phyloP scores from a whole-genome alignment of 2,888 invertebrate species.

The Ophion ventricosus region DNA sequence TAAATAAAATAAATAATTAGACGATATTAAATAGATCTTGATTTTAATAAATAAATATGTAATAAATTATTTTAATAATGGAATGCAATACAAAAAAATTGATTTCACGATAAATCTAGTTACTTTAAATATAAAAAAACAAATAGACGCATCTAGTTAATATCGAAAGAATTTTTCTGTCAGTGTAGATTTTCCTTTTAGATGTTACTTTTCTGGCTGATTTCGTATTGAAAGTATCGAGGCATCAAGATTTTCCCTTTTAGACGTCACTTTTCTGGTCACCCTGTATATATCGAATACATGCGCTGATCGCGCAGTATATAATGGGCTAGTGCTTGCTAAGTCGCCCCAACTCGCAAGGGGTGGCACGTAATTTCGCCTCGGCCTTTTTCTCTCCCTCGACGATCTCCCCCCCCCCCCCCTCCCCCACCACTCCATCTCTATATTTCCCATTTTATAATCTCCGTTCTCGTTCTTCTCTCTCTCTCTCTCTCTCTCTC shows the following conservation, averaged over 20 bases:
- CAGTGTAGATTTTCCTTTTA: too few species aligned
- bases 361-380: slow-evolving; percentile 57
- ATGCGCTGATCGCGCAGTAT: slow-evolving; percentile 30
- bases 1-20: too few species aligned
- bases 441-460: slow-evolving; percentile 27
- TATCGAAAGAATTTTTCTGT: too few species aligned
- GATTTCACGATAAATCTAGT: too few species aligned
- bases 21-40: too few species aligned
- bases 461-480: slow-evolving; percentile 2
- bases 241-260: not conserved
- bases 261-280: not conserved
- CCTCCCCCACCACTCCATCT: slow-evolving; percentile 2
- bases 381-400: slow-evolving; percentile 14
- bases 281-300: not conserved
- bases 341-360: slow-evolving; percentile 42
- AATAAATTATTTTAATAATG: too few species aligned
- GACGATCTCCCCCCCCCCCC: not conserved
- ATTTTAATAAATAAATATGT: too few species aligned
- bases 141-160: too few species aligned
- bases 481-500: slow-evolving; percentile 4
- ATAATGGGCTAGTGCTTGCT: slow-evolving; percentile 46
- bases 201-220: too few species aligned
- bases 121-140: too few species aligned
- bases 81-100: too few species aligned
- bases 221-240: not conserved